Base-by-base conservation (phyloP, 1,140 invertebrate genomes). In the Arion vulgaris region DNA sequence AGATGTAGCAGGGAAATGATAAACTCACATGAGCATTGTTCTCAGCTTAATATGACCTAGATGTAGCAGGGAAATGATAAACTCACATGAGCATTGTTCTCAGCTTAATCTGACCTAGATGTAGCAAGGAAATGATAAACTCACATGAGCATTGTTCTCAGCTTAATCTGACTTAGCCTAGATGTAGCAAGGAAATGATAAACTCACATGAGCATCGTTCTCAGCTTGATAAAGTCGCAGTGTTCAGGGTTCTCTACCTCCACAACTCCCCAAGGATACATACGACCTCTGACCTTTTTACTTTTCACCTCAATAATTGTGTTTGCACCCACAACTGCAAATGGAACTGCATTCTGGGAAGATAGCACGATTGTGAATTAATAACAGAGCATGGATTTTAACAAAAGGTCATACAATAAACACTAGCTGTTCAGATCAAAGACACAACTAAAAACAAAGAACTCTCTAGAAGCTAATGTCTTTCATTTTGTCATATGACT, bases 181-280 rank as follows among this genome's bases (percentile, higher is more conserved):
- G 38, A 32, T 91, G 88, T 87, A 92, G 86, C n/a, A n/a, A n/a
- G n/a, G n/a, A n/a, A n/a, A n/a, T n/a, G n/a, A n/a, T n/a, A n/a
- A 66, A 86, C 91, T 88, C 86, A 92, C 87, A 99, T 97, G 51
- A 99, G 95, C 97, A 99, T 98, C 19, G 91, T 92, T 82, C 92
- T 88, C 11, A 93, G 88, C 85, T 92, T 92, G 80, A 92, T 90
- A 86, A 93, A 93, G 86, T 93, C 92, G 86, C 92, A 93, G 79
- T 93, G 92, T 34, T 92, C 91, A 34, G 91, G 89, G 85, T 93
- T 93, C 81, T 93, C 92, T 34, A 93, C 91, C 75, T 93, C 92
- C 45, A 93, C 92, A 1, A 93, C 90, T 36, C 92, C 92, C 92
- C 92, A 93, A 39, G 92, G 91, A 82, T 93, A 93, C 88, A 90